Percentiles rank a stretch among this genome's conserved stretches.
phyloP scores from a whole-genome alignment of 1,140 invertebrate genomes.

The Drosophila pruinosa region DNA sequence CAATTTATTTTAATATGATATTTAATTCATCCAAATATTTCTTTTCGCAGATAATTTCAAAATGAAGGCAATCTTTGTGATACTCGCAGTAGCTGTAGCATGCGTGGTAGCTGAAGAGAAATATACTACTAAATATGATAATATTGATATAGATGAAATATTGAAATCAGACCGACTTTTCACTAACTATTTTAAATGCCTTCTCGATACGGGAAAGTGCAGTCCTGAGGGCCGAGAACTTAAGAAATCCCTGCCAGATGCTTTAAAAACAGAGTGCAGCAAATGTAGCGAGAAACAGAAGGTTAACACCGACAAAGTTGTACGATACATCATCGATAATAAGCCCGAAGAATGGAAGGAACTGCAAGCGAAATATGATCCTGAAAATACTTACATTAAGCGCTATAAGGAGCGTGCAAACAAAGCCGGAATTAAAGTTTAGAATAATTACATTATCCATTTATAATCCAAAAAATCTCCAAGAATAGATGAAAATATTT shows the following conservation, averaged over 20 bases:
- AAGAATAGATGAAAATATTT: background rate
- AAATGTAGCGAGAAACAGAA: slow-evolving; percentile 86
- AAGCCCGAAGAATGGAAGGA: slow-evolving; percentile 85
- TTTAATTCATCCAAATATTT: background rate
- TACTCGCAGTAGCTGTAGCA: slow-evolving; percentile 79
- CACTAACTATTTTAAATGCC: slow-evolving; percentile 87
- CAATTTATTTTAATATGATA: too few species aligned
- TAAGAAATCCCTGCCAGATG: slow-evolving; percentile 87
- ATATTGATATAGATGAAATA: slow-evolving; percentile 88
- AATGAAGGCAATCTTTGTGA: slow-evolving; percentile 51
- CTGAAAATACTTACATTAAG: slow-evolving; percentile 84
- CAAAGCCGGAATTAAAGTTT: slow-evolving; percentile 67
- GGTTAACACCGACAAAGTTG: slow-evolving; percentile 84
- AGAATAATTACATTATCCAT: background rate
- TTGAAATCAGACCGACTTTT: slow-evolving; percentile 87
- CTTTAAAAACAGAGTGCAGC: slow-evolving; percentile 85
- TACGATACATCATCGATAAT: slow-evolving; percentile 84
- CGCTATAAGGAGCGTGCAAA: slow-evolving; percentile 85
- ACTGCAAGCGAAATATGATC: slow-evolving; percentile 86
- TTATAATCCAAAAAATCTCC: background rate
- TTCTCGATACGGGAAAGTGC: slow-evolving; percentile 87
- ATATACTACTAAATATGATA: slow-evolving; percentile 90
- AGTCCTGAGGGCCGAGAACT: slow-evolving; percentile 88
- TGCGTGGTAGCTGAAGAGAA: slow-evolving; percentile 83
- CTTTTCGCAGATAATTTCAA: slow-evolving; percentile 16